Evolutionary conservation across 2,797 vertebrate genomes (phyloP).

Genomic region (Gallinago nigripennis): DNA sequence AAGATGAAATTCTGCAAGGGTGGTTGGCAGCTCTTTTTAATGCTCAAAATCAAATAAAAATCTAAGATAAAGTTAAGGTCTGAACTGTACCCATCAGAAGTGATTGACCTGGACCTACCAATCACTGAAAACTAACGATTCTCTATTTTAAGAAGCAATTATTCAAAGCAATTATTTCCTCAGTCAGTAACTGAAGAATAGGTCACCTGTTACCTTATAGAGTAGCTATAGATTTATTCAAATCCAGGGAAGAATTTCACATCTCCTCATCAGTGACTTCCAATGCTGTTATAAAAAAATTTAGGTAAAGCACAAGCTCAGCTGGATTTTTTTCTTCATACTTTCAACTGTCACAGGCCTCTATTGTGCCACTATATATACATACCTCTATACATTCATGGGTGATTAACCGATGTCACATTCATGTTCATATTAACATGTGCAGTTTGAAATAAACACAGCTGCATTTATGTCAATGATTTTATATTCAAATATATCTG

Average conservation of each 20-base stretch:
- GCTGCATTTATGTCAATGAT: slow-evolving; percentile 69
- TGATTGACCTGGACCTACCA: neutral
- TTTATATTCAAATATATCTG: slow-evolving; percentile 71
- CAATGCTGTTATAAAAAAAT: neutral
- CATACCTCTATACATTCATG: neutral
- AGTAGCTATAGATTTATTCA: neutral
- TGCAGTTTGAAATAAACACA: slow-evolving; percentile 61
- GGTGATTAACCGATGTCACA: slow-evolving; percentile 22
- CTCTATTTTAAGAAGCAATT: slow-evolving; percentile 28
- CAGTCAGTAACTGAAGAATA: slow-evolving; percentile 7
- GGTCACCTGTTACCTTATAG: neutral
- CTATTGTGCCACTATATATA: neutral
- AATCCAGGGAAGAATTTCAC: neutral
- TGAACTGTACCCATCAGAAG: neutral
- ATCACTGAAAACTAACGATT: neutral
- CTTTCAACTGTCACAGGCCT: neutral
- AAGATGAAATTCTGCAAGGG: neutral
- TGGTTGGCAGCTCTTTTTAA: neutral
- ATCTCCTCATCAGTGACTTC: neutral
- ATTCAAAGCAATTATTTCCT: slow-evolving; percentile 42
- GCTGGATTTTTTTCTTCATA: neutral
- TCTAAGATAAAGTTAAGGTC: neutral
- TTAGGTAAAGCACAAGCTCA: neutral
- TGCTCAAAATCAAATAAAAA: neutral
- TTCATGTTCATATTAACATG: slow-evolving; percentile 62